A percentile compares a stretch with the other conserved stretches of the same genome.
Evolutionary conservation across 2,888 invertebrate genomes (phyloP).

Genomic region (Ichneumoninae sp.): DNA sequence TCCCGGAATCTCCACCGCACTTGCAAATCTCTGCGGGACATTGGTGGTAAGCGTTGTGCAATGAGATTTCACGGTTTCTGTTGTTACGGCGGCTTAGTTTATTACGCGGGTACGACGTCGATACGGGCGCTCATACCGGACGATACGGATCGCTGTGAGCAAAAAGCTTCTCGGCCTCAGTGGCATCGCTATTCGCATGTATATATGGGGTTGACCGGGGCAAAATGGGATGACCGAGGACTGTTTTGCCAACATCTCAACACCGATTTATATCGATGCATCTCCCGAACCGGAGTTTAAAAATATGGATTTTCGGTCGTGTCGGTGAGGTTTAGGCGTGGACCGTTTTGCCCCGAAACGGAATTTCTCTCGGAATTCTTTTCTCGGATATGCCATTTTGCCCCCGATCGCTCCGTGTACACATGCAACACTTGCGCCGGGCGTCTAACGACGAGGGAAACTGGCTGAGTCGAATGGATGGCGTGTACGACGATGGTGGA

Average conservation of each 20-base stretch:
- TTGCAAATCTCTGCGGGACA: slow-evolving; percentile 13
- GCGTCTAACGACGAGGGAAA: neutral
- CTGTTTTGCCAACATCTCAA: too few species aligned
- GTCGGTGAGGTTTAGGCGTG: neutral
- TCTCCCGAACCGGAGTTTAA: too few species aligned
- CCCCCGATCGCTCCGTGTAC: neutral
- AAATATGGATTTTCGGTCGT: neutral
- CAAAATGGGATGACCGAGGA: too few species aligned
- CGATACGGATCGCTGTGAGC: slow-evolving; percentile 24
- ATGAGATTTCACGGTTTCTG: slow-evolving; percentile 29
- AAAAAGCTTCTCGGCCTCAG: slow-evolving; percentile 34
- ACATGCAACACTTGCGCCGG: neutral
- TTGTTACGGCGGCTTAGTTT: slow-evolving; percentile 7
- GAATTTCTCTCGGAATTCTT: neutral
- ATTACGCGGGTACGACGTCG: slow-evolving; percentile 18
- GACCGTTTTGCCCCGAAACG: neutral
- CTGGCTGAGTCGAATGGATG: slow-evolving; percentile 7
- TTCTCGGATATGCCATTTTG: neutral
- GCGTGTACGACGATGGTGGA: slow-evolving; percentile 11
- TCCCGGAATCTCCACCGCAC: neutral
- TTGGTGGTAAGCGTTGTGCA: slow-evolving; percentile 1
- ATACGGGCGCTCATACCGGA: slow-evolving; percentile 8
- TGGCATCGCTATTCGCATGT: neutral
- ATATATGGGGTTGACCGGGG: neutral
- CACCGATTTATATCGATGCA: too few species aligned